These are phyloP conservation scores for Mizuhopecten yessoensis DNA, from an alignment of 1,140 invertebrate genomes.

Conservation along the genomic window DNA sequence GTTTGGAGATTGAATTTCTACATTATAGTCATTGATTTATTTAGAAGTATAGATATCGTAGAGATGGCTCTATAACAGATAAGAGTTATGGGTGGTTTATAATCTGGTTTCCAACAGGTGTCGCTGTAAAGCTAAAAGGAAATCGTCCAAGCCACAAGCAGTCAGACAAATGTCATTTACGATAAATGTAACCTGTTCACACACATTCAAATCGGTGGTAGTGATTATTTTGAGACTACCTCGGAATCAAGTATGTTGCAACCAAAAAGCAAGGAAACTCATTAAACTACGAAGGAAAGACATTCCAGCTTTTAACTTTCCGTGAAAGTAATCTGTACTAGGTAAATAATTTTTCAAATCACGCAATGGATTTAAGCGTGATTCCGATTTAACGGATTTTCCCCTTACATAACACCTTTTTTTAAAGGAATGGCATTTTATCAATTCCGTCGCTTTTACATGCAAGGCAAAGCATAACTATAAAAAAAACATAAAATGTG, in stretches of 20 bases:
- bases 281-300: not conserved
- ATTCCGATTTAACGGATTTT: not conserved
- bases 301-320: not conserved
- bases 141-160: not conserved
- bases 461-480: not conserved
- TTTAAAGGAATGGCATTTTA: not conserved
- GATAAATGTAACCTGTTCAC: not conserved
- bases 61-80: too few species aligned
- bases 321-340: not conserved
- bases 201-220: not conserved
- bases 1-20: too few species aligned
- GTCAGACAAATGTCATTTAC: constrained; percentile 38
- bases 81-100: too few species aligned
- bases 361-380: constrained; percentile 9
- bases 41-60: too few species aligned
- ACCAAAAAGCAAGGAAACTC: constrained; percentile 2
- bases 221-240: not conserved
- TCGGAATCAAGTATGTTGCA: not conserved
- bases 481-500: not conserved
- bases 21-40: too few species aligned
- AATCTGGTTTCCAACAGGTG: too few species aligned
- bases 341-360: constrained; percentile 21
- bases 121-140: too few species aligned
- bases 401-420: not conserved
- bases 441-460: not conserved